phyloP scores from a whole-genome alignment of 2,113 vertebrate genomes.

The Lasiurus borealis region DNA sequence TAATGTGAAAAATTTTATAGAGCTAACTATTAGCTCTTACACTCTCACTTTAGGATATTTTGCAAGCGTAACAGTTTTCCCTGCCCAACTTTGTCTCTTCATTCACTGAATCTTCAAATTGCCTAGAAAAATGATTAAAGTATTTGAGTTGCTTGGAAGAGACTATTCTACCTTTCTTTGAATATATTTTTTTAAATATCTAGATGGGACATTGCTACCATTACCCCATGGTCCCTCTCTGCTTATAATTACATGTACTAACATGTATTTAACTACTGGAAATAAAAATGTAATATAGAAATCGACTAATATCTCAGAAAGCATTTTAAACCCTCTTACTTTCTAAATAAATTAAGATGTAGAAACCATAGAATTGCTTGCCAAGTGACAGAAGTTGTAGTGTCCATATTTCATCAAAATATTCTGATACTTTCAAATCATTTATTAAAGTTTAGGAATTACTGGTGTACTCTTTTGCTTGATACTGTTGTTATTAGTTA shows the following conservation, averaged over 20 bases:
- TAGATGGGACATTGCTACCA: not conserved
- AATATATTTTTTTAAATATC: not conserved
- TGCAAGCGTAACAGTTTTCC: not conserved
- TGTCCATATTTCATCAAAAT: not conserved
- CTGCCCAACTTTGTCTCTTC: too few species aligned
- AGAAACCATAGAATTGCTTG: not conserved
- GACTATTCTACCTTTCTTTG: not conserved
- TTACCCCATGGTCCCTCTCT: not conserved
- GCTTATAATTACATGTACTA: not conserved
- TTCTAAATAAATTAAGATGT: constrained; percentile 9
- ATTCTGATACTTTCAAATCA: not conserved
- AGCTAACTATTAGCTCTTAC: not conserved
- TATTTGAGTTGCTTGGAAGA: not conserved
- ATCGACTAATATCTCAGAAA: not conserved
- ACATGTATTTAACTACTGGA: not conserved
- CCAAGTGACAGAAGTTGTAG: not conserved
- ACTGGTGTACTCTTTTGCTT: not conserved
- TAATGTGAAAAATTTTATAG: not conserved
- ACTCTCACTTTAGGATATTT: not conserved
- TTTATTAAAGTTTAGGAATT: constrained; percentile 1
- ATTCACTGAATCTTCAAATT: not conserved
- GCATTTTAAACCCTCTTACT: not conserved
- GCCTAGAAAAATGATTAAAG: not conserved
- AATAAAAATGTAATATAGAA: not conserved
- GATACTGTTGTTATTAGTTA: not conserved